These are phyloP conservation scores for Hormiphora californensis DNA, from an alignment of 37 sponge, comb jelly and placozoan genomes.

Conservation along the genomic window DNA sequence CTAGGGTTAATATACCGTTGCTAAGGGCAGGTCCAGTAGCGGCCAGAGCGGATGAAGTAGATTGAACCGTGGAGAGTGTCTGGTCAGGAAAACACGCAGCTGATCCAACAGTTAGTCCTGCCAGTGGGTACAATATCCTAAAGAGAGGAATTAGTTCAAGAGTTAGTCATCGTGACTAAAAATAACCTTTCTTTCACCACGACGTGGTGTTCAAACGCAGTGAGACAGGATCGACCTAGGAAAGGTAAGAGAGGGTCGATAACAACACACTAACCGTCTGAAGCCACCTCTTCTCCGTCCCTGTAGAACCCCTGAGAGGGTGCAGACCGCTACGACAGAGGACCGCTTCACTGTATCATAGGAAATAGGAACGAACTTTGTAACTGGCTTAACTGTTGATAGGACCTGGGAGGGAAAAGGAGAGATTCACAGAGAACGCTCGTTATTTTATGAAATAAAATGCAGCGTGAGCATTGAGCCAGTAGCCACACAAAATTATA, in stretches of 20 bases:
- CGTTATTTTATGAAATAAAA: too few species aligned
- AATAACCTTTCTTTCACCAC: not conserved
- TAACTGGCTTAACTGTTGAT: not conserved
- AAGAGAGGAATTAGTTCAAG: not conserved
- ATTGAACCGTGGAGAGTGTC: too few species aligned
- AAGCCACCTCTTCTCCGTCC: conserved; percentile 5
- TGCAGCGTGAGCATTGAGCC: too few species aligned
- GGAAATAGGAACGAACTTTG: conserved; percentile 7
- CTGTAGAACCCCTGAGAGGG: conserved; percentile 39
- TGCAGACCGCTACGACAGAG: conserved; percentile 4
- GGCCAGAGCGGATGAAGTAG: too few species aligned
- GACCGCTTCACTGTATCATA: conserved; percentile 43
- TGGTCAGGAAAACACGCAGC: conserved; percentile 34
- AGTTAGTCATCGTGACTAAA: not conserved
- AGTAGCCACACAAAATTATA: too few species aligned
- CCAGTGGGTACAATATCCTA: conserved; percentile 19
- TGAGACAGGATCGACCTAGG: too few species aligned
- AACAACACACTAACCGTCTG: not conserved
- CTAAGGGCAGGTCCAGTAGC: too few species aligned
- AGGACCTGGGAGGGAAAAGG: not conserved
- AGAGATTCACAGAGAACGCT: too few species aligned
- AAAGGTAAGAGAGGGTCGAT: not conserved
- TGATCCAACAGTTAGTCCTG: not conserved
- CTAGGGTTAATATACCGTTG: too few species aligned
- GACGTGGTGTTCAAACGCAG: too few species aligned